phyloP scores from a whole-genome alignment of 2,113 vertebrate species.

The Rhodinocichla rosea region DNA sequence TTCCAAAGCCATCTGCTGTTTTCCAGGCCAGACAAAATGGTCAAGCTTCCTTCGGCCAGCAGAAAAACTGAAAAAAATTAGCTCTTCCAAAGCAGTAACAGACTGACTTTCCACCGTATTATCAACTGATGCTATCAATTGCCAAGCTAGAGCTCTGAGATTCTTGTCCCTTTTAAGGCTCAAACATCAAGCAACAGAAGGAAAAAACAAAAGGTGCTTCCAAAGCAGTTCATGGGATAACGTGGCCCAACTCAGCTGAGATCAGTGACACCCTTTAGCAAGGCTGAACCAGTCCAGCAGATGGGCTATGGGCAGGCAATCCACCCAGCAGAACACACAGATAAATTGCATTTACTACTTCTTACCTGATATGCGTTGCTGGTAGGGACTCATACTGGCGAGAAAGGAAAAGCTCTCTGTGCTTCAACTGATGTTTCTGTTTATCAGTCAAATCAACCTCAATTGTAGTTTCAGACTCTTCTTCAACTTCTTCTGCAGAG shows the following conservation, averaged over 20 bases:
- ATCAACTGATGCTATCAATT: background rate
- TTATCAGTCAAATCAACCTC: constrained; percentile 94
- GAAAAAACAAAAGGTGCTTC: background rate
- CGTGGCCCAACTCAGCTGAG: background rate
- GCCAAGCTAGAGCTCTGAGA: background rate
- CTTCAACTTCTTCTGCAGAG: constrained; percentile 93
- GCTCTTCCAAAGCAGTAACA: background rate
- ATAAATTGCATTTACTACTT: background rate
- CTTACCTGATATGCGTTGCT: constrained; percentile 93
- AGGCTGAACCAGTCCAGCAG: background rate
- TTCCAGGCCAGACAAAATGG: background rate
- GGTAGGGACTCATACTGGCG: constrained; percentile 95
- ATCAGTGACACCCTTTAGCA: background rate
- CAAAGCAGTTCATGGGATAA: background rate
- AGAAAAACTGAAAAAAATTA: background rate
- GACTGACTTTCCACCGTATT: background rate
- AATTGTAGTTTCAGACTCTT: constrained; percentile 88
- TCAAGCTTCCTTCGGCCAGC: background rate
- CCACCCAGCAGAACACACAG: background rate
- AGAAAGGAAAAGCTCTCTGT: constrained; percentile 95
- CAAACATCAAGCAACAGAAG: background rate
- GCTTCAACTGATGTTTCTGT: constrained; percentile 96
- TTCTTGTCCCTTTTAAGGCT: background rate
- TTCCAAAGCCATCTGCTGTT: background rate
- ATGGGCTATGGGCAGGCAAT: background rate